These are phyloP conservation scores for Limnothrissa miodon DNA, from an alignment of 2,113 vertebrate species.

Conservation along the genomic window DNA sequence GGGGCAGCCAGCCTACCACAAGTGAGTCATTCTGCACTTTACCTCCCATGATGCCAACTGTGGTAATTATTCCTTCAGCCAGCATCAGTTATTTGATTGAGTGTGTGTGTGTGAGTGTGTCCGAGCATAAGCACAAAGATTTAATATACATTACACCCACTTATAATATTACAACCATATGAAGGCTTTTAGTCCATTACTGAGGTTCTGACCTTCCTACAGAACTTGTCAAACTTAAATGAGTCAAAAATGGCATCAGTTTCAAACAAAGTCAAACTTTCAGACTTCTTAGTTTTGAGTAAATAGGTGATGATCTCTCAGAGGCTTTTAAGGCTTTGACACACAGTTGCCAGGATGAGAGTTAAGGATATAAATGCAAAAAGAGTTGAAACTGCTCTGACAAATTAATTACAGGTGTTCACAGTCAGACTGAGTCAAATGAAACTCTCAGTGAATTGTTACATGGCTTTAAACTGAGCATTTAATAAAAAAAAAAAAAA, in stretches of 20 bases:
- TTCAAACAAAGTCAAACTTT: background rate
- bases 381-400: background rate
- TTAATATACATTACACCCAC: background rate
- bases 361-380: background rate
- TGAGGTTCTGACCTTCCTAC: background rate
- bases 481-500: too few species aligned
- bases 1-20: conserved; percentile 32
- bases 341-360: background rate
- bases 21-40: conserved; percentile 45
- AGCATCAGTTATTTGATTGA: background rate
- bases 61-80: conserved; percentile 44
- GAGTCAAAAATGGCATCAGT: background rate
- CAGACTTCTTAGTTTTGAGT: too few species aligned
- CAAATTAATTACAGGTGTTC: too few species aligned
- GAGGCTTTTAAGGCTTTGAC: background rate
- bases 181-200: background rate
- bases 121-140: background rate
- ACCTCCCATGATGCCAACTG: conserved; percentile 37
- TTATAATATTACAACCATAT: conserved; percentile 8
- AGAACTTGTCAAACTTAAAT: background rate
- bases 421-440: too few species aligned
- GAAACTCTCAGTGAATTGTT: too few species aligned
- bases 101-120: conserved; percentile 18
- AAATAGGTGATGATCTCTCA: background rate
- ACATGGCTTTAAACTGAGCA: too few species aligned